Conservation (phyloP, 2,888 invertebrate species). For the Halictus ligatus region DNA sequence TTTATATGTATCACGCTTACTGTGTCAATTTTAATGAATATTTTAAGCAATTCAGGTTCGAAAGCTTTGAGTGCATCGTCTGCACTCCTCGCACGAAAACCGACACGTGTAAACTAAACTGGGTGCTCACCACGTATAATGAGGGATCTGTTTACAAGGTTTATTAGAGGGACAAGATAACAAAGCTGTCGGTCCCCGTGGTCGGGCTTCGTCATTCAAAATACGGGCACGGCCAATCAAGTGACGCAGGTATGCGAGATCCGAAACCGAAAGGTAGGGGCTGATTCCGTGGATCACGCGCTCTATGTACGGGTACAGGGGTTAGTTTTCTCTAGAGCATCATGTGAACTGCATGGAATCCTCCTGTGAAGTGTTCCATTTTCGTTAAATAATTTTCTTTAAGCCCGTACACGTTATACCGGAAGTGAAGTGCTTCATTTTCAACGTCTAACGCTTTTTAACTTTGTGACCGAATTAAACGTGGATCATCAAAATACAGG, state of each 20-base stretch:
- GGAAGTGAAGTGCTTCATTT: not conserved
- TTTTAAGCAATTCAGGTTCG: not conserved
- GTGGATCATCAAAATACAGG: not conserved
- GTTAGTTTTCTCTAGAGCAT: constrained; percentile 65
- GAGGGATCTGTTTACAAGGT: not conserved
- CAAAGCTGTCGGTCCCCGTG: constrained; percentile 3
- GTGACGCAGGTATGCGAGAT: constrained; percentile 61
- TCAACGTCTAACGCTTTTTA: not conserved
- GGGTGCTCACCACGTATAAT: not conserved
- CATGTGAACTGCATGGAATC: constrained; percentile 38
- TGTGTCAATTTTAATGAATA: too few relatives aligned
- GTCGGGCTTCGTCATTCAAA: constrained; percentile 33
- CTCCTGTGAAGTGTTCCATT: constrained; percentile 34
- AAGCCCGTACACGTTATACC: not conserved
- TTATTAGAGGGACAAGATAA: not conserved
- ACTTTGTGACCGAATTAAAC: not conserved
- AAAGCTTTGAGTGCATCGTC: not conserved
- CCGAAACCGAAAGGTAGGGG: constrained; percentile 63
- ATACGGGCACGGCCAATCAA: constrained; percentile 55
- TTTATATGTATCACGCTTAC: too few relatives aligned
- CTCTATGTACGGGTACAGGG: constrained; percentile 45
- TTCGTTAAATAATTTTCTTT: not conserved
- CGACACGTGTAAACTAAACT: not conserved
- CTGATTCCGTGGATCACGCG: constrained; percentile 55
- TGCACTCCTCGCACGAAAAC: not conserved